A percentile compares a stretch with the other conserved stretches of the same genome.
Conservation (phyloP, 2,888 invertebrate species). For the Dusona sp. region DNA sequence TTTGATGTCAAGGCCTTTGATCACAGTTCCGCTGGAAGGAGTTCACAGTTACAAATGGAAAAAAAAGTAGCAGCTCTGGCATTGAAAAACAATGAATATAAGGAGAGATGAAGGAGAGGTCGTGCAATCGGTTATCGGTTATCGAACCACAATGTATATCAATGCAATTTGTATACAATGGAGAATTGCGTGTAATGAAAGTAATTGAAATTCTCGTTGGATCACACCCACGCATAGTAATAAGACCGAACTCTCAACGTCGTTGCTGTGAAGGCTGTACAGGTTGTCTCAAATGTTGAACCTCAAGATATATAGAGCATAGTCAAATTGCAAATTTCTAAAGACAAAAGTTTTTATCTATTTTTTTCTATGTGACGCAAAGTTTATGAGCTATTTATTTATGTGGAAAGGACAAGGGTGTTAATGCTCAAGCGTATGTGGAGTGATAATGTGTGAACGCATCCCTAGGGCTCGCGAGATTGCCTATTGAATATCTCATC, state of each 20-base stretch:
- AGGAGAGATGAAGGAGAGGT: background rate
- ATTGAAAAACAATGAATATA: slow-evolving; percentile 35
- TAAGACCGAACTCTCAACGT: background rate
- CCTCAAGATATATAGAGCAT: background rate
- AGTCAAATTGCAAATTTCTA: background rate
- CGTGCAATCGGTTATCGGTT: slow-evolving; percentile 23
- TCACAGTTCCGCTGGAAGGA: slow-evolving; percentile 18
- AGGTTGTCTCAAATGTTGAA: background rate
- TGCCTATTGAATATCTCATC: background rate
- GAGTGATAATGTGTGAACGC: no score
- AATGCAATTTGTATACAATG: background rate
- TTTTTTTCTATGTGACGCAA: background rate
- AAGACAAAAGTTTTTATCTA: background rate
- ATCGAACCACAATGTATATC: slow-evolving; percentile 26
- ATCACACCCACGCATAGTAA: slow-evolving; percentile 7
- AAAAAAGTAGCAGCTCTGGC: slow-evolving; percentile 10
- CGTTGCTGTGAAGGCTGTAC: background rate
- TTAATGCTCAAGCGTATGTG: no score
- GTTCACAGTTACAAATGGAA: slow-evolving; percentile 7
- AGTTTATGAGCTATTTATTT: no score
- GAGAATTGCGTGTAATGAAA: background rate
- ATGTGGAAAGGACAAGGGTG: no score
- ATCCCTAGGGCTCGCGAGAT: no score
- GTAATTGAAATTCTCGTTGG: background rate
- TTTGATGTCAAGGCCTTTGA: background rate